Evolutionary conservation across 2,888 invertebrate species (phyloP).

Genomic region (Drosophila kambysellisi): DNA sequence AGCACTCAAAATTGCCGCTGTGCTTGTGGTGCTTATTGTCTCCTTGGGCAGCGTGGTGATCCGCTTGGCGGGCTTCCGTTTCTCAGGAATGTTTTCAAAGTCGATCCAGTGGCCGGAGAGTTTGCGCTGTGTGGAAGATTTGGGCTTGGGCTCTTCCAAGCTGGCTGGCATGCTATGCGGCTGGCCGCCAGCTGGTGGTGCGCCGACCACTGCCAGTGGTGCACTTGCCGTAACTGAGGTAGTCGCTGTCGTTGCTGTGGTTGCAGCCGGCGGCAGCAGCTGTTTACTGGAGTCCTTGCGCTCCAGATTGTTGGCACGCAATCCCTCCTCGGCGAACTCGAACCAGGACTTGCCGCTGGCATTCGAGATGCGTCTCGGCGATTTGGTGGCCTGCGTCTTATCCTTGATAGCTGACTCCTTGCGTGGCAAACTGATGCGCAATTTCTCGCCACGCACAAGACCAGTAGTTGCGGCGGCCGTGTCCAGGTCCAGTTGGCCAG

Average conservation of each 20-base stretch:
- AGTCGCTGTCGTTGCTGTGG: slow-evolving; percentile 1
- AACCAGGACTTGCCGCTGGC: slow-evolving; percentile 86
- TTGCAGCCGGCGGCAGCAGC: slow-evolving; percentile 57
- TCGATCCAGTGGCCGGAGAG: slow-evolving; percentile 91
- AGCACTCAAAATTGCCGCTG: slow-evolving; percentile 45
- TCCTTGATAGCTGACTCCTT: slow-evolving; percentile 85
- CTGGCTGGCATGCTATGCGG: slow-evolving; percentile 6
- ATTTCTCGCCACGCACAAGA: slow-evolving; percentile 86
- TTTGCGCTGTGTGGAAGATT: slow-evolving; percentile 80
- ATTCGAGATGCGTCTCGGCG: slow-evolving; percentile 86
- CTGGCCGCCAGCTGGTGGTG: not conserved
- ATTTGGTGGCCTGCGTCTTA: slow-evolving; percentile 85
- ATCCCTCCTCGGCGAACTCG: slow-evolving; percentile 88
- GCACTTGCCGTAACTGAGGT: slow-evolving; percentile 1
- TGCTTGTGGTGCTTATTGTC: slow-evolving; percentile 51
- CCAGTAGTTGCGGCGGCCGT: not conserved
- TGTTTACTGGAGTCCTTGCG: slow-evolving; percentile 82
- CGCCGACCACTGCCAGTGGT: not conserved
- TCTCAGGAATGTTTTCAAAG: slow-evolving; percentile 94
- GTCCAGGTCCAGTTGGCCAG: slow-evolving; percentile 43
- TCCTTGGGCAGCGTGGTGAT: slow-evolving; percentile 91
- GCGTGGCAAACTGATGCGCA: slow-evolving; percentile 90
- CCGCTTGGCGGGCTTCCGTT: slow-evolving; percentile 92
- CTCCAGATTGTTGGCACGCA: slow-evolving; percentile 84
- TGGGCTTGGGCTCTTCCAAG: slow-evolving; percentile 58